Evolutionary conservation across 2,113 vertebrate genomes (phyloP), one percentile per base, ranked within the genome.

Genomic region (Tenrec ecaudatus): DNA sequence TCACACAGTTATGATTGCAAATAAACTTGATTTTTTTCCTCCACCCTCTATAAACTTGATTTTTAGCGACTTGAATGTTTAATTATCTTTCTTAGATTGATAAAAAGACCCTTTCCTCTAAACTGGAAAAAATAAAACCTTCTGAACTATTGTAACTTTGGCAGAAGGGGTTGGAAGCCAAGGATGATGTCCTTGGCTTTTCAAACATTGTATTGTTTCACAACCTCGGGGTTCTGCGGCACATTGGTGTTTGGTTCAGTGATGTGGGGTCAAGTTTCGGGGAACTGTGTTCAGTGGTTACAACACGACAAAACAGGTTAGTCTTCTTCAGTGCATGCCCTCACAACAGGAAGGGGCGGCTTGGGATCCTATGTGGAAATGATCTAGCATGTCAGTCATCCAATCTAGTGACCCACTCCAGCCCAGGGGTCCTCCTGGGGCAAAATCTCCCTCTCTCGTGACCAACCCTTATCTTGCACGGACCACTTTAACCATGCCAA

Each of bases 151-250:
- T 10, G 27, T 81, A 92, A 40, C 69, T 94, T 92, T 82, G 81
- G 33, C 71, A 89, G 88, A 20, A 76, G 31, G 31, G 36, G 58
- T 69, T 81, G 76, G 83, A 77, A 60, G 73, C 71, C 69, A 85
- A 87, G 73, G 81, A 75, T 88, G 88, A 95, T 20, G 47, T 92
- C 92, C 71, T 3, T 15, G 27, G 40, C 83, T 73, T 75, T 73
- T 5, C 2, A 53, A 53, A 53, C 9, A 53, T 92, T 78, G 57
- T 14, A 31, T 19, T 17, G 7, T 93, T 93, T 69, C 0, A 4
- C 33, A 84, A 25, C 47, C 79, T 89, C 6, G 19, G 33, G 82
- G 77, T 80, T 82, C 31, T 43, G 87, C 58, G 93, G 82, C 29
- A 31, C 36, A 6, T 3, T 12, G 25, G 15, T 84, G 43, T 60